These are phyloP conservation scores for Cheumatopsyche charites DNA, from an alignment of 1,140 invertebrate genomes.

Conservation along the genomic window DNA sequence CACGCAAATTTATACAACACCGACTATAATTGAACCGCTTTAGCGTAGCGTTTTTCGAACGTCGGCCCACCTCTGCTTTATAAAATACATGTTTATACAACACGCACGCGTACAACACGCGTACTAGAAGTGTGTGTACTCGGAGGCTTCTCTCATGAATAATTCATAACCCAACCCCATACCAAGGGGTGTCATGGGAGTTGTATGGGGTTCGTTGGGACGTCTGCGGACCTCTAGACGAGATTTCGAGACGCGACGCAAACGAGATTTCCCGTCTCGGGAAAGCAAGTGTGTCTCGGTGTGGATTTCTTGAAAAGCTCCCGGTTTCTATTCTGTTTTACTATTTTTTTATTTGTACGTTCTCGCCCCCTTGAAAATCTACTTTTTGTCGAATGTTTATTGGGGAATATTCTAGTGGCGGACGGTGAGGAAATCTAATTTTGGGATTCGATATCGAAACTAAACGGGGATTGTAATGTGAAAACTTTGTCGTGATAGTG, in stretches of 20 bases:
- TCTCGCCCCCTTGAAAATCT: constrained; percentile 19
- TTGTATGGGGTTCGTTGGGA: not conserved
- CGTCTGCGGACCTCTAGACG: constrained; percentile 6
- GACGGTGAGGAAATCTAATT: constrained; percentile 12
- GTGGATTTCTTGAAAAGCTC: constrained; percentile 18
- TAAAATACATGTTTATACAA: too few species aligned
- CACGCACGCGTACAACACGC: too few species aligned
- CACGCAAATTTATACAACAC: too few species aligned
- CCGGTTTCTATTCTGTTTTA: not conserved
- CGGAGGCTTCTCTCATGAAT: constrained; percentile 18
- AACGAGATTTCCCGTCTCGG: constrained; percentile 33
- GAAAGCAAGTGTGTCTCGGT: constrained; percentile 17
- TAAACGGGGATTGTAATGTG: too few species aligned
- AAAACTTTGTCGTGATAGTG: too few species aligned
- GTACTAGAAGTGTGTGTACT: too few species aligned
- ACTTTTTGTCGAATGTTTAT: too few species aligned
- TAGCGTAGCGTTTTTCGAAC: too few species aligned
- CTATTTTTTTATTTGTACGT: constrained; percentile 3
- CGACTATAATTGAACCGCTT: too few species aligned
- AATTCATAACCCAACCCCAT: constrained; percentile 22
- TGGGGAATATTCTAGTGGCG: not conserved
- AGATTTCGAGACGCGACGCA: constrained; percentile 28
- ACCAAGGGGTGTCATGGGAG: not conserved
- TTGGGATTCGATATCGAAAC: not conserved
- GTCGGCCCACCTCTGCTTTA: not conserved